These are phyloP conservation scores for Trichonephila inaurata DNA, from an alignment of 1,140 invertebrate species.

Conservation along the genomic window DNA sequence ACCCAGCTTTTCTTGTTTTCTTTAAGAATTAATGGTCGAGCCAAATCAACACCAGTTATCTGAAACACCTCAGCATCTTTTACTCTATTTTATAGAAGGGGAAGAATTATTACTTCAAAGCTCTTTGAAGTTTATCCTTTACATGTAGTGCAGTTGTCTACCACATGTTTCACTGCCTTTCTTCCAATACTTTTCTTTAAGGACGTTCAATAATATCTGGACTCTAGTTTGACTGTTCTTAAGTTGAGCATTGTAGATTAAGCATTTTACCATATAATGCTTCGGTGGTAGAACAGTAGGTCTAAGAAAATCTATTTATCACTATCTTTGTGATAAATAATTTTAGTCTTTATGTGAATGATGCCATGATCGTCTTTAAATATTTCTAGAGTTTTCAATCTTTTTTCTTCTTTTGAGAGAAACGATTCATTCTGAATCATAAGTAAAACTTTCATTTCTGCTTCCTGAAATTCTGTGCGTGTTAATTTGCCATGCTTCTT, in stretches of 20 bases:
- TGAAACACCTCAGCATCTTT: neutral
- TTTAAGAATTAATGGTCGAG: neutral
- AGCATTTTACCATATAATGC: neutral
- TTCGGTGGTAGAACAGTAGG: neutral
- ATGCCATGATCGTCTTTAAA: neutral
- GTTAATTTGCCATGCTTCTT: too few relatives aligned
- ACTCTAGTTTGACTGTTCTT: neutral
- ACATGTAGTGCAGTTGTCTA: neutral
- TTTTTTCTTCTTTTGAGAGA: neutral
- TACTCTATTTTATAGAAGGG: neutral
- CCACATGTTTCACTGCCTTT: neutral
- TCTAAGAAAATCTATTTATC: neutral
- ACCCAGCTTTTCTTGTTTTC: conserved; percentile 11
- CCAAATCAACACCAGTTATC: neutral
- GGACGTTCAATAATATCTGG: neutral
- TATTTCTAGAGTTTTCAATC: neutral
- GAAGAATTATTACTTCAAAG: neutral
- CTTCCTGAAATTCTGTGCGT: neutral
- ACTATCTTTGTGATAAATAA: neutral
- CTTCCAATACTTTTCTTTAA: conserved; percentile 7
- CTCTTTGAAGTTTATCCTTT: neutral
- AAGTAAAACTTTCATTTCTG: too few relatives aligned
- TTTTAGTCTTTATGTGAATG: neutral
- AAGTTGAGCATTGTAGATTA: neutral
- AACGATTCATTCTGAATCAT: too few relatives aligned